Evolutionary conservation across 2,113 vertebrate genomes (phyloP), one percentile per base, ranked within the genome.

Genomic region (Cercocebus atys): DNA sequence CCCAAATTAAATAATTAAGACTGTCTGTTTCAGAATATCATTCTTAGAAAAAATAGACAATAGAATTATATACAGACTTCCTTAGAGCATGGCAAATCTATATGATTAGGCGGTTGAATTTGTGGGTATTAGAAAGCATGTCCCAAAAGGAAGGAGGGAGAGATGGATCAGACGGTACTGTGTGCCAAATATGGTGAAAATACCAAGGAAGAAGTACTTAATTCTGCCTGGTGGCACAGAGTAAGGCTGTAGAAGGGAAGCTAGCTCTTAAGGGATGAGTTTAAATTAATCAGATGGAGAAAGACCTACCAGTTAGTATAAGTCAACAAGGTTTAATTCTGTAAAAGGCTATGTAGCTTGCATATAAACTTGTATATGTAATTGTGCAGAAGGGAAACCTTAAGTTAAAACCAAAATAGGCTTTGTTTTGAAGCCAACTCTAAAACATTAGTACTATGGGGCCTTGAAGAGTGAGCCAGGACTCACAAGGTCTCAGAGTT

Each of bases 1-100:
- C 10, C 40, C 23, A 96, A 73, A 76, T 83, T 8, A 97, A 40
- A 73, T 72, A 81, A 61, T 30, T 88, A 92, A 68, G 35, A 40
- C 14, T 95, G 40, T 81, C 50, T 81, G 32, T 81, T 92, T 90
- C 70, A 88, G 90, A 93, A 90, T 86, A 70, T 66, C 35, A 70
- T 90, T 68, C 55, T 72, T 92, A 61, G 75, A 59, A 87, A 83
- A 81, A 76, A 3, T 32, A 40, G 43, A 78, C 47, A 75, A 47
- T 70, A 93, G 82, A 86, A 84, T 88, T n/a, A 47, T 83, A 52
- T 17, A 32, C 14, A 82, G n/a, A 79, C 35, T 87, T 93, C 18
- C 20, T 82, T 81, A 93, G 47, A 79, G 35, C 8, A 79, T 75
- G 38, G 35, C 61, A 83, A 27, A 40, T 61, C 18, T 88, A 8